These are phyloP conservation scores for Charaxes varanes DNA, from an alignment of 1,140 invertebrate species.

Conservation along the genomic window DNA sequence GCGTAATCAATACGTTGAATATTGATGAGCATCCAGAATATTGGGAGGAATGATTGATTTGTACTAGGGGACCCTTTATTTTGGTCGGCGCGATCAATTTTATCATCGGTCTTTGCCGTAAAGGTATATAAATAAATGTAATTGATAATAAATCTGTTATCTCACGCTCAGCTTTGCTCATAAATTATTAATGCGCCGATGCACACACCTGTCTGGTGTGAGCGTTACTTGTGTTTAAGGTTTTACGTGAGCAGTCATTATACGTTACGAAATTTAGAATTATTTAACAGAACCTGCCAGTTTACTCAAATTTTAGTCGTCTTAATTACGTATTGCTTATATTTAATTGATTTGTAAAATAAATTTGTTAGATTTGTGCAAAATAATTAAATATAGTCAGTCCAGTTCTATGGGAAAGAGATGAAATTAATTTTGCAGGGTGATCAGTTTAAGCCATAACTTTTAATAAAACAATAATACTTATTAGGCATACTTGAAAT, in stretches of 20 bases:
- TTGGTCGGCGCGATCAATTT: slow-evolving; percentile 18
- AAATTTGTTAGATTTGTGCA: no score
- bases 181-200: slow-evolving; percentile 16
- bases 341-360: no score
- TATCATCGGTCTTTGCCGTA: slow-evolving; percentile 15
- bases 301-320: no score
- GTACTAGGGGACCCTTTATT: slow-evolving; percentile 11
- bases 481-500: no score
- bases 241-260: neutral
- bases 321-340: no score
- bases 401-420: no score
- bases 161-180: slow-evolving; percentile 11
- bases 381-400: no score
- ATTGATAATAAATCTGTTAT: slow-evolving; percentile 19
- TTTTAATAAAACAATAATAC: no score
- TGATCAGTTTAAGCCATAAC: no score
- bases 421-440: no score
- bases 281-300: no score
- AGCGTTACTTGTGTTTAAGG: slow-evolving; percentile 1
- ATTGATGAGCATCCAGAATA: slow-evolving; percentile 21
- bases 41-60: slow-evolving; percentile 26
- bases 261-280: no score
- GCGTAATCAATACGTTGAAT: slow-evolving; percentile 29
- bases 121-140: slow-evolving; percentile 15
- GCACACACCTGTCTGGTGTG: slow-evolving; percentile 11